Evolutionary conservation across 2,888 invertebrate genomes (phyloP).

Genomic region (Norana najaformis): DNA sequence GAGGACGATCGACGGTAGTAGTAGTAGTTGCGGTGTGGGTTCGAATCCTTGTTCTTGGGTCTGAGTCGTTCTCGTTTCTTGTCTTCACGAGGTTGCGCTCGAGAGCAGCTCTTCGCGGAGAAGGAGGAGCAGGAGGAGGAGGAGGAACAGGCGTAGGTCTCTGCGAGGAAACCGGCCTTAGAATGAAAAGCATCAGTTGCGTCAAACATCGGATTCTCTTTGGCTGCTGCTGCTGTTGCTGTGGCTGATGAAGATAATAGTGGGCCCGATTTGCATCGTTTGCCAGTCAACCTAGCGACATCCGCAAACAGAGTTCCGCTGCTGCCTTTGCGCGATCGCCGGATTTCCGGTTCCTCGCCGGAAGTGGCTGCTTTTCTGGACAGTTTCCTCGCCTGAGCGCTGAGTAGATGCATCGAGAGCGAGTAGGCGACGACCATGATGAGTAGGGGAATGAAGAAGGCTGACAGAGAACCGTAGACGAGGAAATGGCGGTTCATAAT

Average conservation of each 20-base stretch:
- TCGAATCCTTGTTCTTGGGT: not conserved
- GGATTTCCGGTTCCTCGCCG: not conserved
- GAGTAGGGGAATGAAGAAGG: conserved; percentile 90
- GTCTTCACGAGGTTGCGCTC: not conserved
- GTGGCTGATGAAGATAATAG: not conserved
- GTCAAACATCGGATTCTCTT: not conserved
- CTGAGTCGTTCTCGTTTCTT: not conserved
- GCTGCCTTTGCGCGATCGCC: not conserved
- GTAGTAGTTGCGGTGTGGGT: not conserved
- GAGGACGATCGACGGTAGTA: not conserved
- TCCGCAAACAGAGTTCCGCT: not conserved
- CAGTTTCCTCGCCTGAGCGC: conserved; percentile 57
- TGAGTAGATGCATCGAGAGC: conserved; percentile 83
- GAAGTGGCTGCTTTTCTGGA: conserved; percentile 3
- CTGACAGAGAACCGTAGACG: conserved; percentile 88
- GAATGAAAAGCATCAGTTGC: not conserved
- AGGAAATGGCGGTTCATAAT: conserved; percentile 62
- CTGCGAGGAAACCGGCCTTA: not conserved
- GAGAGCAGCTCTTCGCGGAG: not conserved
- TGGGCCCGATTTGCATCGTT: not conserved
- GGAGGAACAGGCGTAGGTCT: not conserved
- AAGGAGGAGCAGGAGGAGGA: not conserved
- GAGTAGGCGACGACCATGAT: conserved; percentile 96
- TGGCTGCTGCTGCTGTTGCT: not conserved
- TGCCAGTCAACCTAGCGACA: not conserved